These are phyloP conservation scores for Acrocephalus kingi DNA, from an alignment of 2,113 vertebrate genomes.

Conservation along the genomic window DNA sequence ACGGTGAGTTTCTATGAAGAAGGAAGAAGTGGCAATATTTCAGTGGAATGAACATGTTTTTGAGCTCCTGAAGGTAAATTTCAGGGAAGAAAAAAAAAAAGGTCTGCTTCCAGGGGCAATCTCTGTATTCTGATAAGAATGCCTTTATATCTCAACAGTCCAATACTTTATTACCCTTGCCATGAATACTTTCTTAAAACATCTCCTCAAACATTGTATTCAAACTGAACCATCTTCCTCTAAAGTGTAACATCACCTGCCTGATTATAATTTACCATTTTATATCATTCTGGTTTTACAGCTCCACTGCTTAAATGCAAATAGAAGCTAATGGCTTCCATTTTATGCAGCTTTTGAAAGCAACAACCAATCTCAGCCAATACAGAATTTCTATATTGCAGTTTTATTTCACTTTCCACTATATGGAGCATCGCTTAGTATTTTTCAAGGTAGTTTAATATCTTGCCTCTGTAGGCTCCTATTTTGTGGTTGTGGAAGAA, in stretches of 20 bases:
- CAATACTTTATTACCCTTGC: conserved; percentile 3
- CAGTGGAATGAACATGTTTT: neutral
- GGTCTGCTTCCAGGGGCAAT: neutral
- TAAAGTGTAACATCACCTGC: neutral
- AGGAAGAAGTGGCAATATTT: neutral
- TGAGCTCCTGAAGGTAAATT: neutral
- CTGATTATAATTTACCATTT: conserved; percentile 38
- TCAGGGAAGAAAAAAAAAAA: neutral
- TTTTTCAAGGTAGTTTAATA: neutral
- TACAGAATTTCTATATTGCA: neutral
- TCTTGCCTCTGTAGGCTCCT: neutral
- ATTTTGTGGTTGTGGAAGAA: neutral
- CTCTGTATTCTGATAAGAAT: neutral
- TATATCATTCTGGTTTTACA: conserved; percentile 1
- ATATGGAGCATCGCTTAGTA: neutral
- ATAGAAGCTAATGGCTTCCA: conserved; percentile 8
- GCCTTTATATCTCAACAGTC: neutral
- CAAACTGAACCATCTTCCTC: conserved; percentile 3
- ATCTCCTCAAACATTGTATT: neutral
- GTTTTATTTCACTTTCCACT: conserved; percentile 5
- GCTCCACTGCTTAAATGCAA: conserved; percentile 38
- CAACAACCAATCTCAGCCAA: neutral
- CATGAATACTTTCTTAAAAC: neutral
- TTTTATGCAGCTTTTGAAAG: neutral
- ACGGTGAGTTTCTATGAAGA: neutral